phyloP scores from a whole-genome alignment of 1,140 invertebrate species.

The Ceratitis capitata region DNA sequence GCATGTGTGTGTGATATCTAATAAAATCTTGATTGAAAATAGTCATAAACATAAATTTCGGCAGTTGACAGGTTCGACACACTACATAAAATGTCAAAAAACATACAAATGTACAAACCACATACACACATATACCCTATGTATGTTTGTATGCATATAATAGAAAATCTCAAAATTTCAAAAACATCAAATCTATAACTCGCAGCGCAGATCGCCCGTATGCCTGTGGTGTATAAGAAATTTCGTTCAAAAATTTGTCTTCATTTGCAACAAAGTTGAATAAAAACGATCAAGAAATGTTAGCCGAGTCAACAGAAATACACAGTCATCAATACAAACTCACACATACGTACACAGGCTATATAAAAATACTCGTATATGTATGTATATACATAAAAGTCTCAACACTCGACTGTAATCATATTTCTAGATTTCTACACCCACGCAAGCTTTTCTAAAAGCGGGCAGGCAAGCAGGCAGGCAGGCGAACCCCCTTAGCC shows the following conservation, averaged over 20 bases:
- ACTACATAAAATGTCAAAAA: neutral
- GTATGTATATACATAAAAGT: neutral
- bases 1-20: neutral
- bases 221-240: neutral
- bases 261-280: neutral
- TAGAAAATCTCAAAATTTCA: too few species aligned
- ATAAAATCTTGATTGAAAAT: slow-evolving; percentile 31
- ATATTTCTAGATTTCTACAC: slow-evolving; percentile 29
- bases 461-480: too few species aligned
- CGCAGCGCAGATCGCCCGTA: too few species aligned
- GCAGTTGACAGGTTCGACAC: neutral
- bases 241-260: neutral
- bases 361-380: neutral
- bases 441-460: slow-evolving; percentile 25
- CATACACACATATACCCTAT: too few species aligned
- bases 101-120: neutral
- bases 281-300: neutral
- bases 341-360: neutral
- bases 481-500: neutral
- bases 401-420: neutral
- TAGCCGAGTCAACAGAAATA: neutral
- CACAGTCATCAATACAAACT: neutral
- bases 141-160: too few species aligned
- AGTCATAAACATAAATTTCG: slow-evolving; percentile 33
- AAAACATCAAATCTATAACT: neutral